Evolutionary conservation across 2,113 vertebrate species (phyloP), one percentile per base, ranked within the genome.

Genomic region (Siniperca chuatsi): DNA sequence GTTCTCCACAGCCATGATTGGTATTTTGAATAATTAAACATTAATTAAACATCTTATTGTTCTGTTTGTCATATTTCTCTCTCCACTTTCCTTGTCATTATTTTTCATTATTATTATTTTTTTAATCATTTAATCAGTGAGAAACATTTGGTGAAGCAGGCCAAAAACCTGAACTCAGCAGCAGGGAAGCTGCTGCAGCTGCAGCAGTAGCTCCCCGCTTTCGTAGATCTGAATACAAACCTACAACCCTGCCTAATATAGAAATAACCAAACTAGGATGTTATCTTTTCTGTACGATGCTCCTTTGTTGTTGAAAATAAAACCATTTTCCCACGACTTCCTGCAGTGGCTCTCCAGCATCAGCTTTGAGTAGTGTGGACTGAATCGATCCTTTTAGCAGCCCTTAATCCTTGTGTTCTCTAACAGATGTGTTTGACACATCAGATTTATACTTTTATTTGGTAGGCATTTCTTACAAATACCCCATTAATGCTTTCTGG

Each of bases 61-160:
- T 71, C 25, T 84, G 67, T 90, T 58, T 81, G n/a, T 83, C 67
- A 70, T 78, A 85, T 60, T 48, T 76, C 84, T 89, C 82, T 89
- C 81, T 87, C 85, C 87, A 77, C 84, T 70, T 66, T 82, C 87
- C 85, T 91, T 74, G 5, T 42, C 46, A 54, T 72, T 71, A 50
- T 69, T 69, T 20, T 33, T 50, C 4, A 33, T 62, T 15, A 15
- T 44, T 65, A 76, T 88, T 66, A n/a, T 78, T 79, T 72, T 86
- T 86, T 25, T 0, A 25, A 71, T 77, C 70, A 21, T 92, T 35
- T 1, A 54, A 72, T 87, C 89, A 99, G 98, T 92, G 98, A 99
- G 95, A 98, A 98, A 95, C 97, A 99, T 96, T 95, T 98, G 97
- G 97, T 97, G 96, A 99, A 99, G 96, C 98, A 99, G 97, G 98